phyloP scores from a whole-genome alignment of 2,113 vertebrate species.

The Zonotrichia leucophrys region DNA sequence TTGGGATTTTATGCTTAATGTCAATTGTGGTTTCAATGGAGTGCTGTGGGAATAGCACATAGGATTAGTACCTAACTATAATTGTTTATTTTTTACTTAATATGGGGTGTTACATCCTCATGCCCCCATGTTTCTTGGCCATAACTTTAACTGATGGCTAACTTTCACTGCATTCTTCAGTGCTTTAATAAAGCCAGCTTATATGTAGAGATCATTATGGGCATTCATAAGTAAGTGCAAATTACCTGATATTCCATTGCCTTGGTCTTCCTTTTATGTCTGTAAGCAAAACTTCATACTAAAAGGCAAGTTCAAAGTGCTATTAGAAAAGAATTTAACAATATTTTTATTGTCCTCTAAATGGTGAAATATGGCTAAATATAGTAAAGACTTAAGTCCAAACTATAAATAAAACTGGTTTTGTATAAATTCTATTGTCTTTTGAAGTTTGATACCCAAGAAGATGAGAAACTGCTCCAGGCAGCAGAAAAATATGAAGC shows the following conservation, averaged over 20 bases:
- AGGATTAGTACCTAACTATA: not conserved
- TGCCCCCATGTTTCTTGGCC: not conserved
- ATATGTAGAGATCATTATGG: not conserved
- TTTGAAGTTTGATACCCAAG: slow-evolving; percentile 90
- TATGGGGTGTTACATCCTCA: not conserved
- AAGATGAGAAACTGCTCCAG: slow-evolving; percentile 88
- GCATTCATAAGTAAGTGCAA: not conserved
- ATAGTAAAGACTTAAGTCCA: not conserved
- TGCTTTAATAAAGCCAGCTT: not conserved
- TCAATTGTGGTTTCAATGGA: not conserved
- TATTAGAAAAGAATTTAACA: not conserved
- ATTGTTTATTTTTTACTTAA: not conserved
- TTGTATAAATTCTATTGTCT: not conserved
- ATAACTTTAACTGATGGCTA: not conserved
- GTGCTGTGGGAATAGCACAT: not conserved
- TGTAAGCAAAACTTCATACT: not conserved
- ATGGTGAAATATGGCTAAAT: not conserved
- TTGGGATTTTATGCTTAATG: not conserved
- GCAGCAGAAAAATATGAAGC: slow-evolving; percentile 85
- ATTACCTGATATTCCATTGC: not conserved
- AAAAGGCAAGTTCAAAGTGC: not conserved
- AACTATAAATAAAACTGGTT: not conserved
- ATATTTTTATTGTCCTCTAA: not conserved
- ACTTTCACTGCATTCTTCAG: not conserved
- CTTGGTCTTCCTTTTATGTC: not conserved